Conservation (phyloP, 2,113 vertebrate genomes). For the Lontra canadensis region DNA sequence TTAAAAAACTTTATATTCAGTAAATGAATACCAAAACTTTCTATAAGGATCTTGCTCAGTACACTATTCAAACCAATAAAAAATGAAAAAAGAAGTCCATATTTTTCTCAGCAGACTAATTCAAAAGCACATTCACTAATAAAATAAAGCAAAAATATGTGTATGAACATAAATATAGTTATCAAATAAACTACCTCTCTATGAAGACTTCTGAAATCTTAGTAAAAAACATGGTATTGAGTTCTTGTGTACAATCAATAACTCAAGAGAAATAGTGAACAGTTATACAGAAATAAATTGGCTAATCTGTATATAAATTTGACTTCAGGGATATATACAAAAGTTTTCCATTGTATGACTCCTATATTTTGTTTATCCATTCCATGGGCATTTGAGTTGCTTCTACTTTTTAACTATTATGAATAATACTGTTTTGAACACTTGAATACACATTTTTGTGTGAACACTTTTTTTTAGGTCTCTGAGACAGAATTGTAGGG, state of each 20-base stretch:
- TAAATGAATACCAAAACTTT: not conserved
- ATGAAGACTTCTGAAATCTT: not conserved
- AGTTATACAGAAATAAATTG: not conserved
- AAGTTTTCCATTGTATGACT: not conserved
- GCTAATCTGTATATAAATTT: not conserved
- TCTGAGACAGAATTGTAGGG: not conserved
- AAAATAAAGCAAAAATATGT: not conserved
- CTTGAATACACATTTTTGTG: not conserved
- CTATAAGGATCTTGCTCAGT: not conserved
- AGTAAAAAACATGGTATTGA: not conserved
- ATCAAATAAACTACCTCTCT: not conserved
- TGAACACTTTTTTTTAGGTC: not conserved
- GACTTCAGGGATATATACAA: not conserved
- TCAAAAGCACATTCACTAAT: not conserved
- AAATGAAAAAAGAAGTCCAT: not conserved
- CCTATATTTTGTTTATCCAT: not conserved
- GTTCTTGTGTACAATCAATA: not conserved
- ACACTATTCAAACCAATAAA: not conserved
- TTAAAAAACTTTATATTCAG: not conserved
- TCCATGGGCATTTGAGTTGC: not conserved
- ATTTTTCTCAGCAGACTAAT: not conserved
- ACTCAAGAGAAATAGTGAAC: not conserved
- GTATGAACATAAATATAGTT: not conserved
- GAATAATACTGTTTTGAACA: not conserved
- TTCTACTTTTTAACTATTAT: not conserved